Evolutionary conservation across 2,113 vertebrate species (phyloP).

Genomic region (Bothrops jararaca): DNA sequence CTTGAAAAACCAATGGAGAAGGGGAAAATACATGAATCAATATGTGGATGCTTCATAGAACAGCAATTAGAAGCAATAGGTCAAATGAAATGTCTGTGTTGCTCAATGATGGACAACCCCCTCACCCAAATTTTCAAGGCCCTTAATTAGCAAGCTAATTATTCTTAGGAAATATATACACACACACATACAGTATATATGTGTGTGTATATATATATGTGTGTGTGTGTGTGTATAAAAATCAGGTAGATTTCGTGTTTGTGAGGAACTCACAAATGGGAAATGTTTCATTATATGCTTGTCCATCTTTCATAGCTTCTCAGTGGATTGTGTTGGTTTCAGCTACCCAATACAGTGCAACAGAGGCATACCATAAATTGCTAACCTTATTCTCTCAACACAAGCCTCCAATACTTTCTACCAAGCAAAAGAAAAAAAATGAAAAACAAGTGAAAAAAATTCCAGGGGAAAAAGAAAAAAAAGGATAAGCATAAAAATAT

Average conservation of each 20-base stretch:
- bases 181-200: neutral
- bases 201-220: too few relatives aligned
- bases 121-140: neutral
- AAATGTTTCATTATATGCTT: neutral
- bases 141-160: neutral
- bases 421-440: conserved; percentile 30
- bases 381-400: conserved; percentile 27
- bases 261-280: neutral
- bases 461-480: too few relatives aligned
- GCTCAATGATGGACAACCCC: neutral
- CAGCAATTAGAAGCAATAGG: neutral
- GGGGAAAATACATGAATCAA: neutral
- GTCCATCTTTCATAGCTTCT: neutral
- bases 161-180: neutral
- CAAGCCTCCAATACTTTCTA: conserved; percentile 48
- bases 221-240: too few relatives aligned
- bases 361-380: conserved; percentile 29
- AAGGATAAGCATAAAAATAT: conserved; percentile 15
- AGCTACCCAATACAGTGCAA: conserved; percentile 21
- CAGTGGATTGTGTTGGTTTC: neutral
- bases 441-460: neutral
- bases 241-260: neutral
- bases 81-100: neutral
- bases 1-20: neutral
- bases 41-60: neutral